Conservation (phyloP, 2,797 vertebrate genomes). For the Dermochelys coriacea region DNA sequence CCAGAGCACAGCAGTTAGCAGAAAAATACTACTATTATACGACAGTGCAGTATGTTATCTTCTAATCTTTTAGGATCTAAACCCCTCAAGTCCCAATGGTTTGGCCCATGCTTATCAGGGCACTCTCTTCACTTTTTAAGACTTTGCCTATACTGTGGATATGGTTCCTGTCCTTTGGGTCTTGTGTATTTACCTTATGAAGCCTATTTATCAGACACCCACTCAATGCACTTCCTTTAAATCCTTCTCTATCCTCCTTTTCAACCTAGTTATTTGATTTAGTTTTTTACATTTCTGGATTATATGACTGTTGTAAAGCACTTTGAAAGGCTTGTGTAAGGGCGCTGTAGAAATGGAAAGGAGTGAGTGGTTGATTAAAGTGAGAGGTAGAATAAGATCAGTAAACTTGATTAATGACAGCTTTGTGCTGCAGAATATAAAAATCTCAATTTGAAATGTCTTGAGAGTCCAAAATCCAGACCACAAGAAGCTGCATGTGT, state of each 20-base stretch:
- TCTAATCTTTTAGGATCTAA: background rate
- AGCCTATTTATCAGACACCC: background rate
- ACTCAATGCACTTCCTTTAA: background rate
- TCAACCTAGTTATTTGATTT: background rate
- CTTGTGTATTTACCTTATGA: background rate
- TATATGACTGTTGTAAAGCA: constrained; percentile 11
- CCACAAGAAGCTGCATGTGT: background rate
- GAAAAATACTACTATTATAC: background rate
- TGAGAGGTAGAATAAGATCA: constrained; percentile 23
- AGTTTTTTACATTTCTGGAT: background rate
- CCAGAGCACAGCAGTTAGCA: background rate
- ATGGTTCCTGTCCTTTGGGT: background rate
- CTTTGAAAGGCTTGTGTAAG: constrained; percentile 22
- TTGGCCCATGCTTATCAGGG: background rate
- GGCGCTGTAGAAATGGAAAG: constrained; percentile 35
- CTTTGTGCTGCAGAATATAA: background rate
- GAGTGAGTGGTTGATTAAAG: constrained; percentile 31
- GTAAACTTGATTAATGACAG: constrained; percentile 21
- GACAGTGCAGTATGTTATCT: background rate
- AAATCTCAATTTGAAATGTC: background rate
- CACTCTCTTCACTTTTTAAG: background rate
- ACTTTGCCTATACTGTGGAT: background rate
- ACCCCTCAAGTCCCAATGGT: background rate
- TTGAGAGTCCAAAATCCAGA: background rate
- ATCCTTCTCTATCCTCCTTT: background rate